A percentile compares a stretch with the other conserved stretches of the same genome.
phyloP scores from a whole-genome alignment of 2,888 invertebrate genomes.

The Eristalis pertinax region DNA sequence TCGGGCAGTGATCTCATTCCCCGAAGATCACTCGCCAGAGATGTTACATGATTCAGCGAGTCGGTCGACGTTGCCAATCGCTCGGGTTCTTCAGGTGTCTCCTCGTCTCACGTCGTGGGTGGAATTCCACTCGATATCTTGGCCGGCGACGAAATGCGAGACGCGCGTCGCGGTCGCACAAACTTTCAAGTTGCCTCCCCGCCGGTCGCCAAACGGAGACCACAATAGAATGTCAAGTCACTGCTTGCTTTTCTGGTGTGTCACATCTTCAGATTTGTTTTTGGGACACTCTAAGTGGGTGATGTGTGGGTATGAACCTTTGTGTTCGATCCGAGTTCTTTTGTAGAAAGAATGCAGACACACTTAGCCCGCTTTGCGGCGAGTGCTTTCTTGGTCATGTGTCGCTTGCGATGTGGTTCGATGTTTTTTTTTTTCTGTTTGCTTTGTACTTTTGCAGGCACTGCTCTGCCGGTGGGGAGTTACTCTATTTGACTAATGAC shows the following conservation, averaged over 20 bases:
- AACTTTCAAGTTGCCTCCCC: not conserved
- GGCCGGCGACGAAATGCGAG: not conserved
- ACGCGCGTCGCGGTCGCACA: not conserved
- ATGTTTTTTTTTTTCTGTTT: too few species aligned
- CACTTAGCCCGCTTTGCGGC: not conserved
- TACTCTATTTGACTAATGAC: slow-evolving; percentile 44
- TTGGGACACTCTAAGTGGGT: slow-evolving; percentile 45
- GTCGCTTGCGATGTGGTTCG: slow-evolving; percentile 1
- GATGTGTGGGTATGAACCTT: slow-evolving; percentile 19
- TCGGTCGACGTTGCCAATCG: not conserved
- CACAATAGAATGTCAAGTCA: slow-evolving; percentile 42
- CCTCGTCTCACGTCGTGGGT: not conserved
- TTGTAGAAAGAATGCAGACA: slow-evolving; percentile 20
- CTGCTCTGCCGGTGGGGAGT: not conserved
- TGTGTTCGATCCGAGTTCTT: slow-evolving; percentile 28
- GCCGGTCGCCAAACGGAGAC: slow-evolving; percentile 7
- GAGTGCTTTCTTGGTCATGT: slow-evolving; percentile 39
- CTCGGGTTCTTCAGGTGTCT: not conserved
- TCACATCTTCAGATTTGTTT: not conserved
- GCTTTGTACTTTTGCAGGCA: not conserved
- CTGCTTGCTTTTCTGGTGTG: not conserved
- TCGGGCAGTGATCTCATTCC: slow-evolving; percentile 41
- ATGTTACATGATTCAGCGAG: slow-evolving; percentile 34
- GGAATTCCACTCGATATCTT: not conserved
- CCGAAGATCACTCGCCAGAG: slow-evolving; percentile 29